These are phyloP conservation scores for Tenthredo livida DNA, from an alignment of 2,888 invertebrate genomes.

Conservation along the genomic window DNA sequence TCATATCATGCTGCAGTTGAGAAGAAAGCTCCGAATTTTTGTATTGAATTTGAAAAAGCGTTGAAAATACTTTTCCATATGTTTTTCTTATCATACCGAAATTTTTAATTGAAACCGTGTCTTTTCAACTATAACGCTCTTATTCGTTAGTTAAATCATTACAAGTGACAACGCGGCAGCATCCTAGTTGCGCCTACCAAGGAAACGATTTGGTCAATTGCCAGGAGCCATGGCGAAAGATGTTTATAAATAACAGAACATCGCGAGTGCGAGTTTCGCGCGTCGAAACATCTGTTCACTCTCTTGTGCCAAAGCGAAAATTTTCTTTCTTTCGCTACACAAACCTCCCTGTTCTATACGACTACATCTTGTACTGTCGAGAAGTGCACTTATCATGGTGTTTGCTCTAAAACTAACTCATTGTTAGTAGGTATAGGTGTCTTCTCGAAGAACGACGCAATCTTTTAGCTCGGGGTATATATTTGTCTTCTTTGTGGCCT, in stretches of 20 bases:
- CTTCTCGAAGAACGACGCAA: background rate
- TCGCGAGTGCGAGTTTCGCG: slow-evolving; percentile 47
- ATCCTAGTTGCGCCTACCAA: slow-evolving; percentile 17
- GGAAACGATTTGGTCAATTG: slow-evolving; percentile 52
- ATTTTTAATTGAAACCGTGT: background rate
- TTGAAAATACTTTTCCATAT: background rate
- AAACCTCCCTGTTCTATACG: slow-evolving; percentile 1
- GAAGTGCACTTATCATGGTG: background rate
- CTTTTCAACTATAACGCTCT: background rate
- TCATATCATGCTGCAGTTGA: background rate
- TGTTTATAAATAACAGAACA: slow-evolving; percentile 52
- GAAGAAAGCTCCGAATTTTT: background rate
- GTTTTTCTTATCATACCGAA: background rate
- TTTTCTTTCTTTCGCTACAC: slow-evolving; percentile 41
- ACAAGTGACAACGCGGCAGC: slow-evolving; percentile 33
- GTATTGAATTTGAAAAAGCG: background rate
- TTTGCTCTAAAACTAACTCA: slow-evolving; percentile 2
- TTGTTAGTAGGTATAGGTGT: background rate
- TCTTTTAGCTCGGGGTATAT: slow-evolving; percentile 10
- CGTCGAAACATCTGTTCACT: slow-evolving; percentile 48
- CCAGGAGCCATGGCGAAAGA: slow-evolving; percentile 49
- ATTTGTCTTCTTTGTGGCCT: slow-evolving; percentile 38
- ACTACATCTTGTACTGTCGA: background rate
- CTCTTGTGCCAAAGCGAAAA: slow-evolving; percentile 43
- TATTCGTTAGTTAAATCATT: slow-evolving; percentile 13